Evolutionary conservation across 2,888 invertebrate species (phyloP), one percentile per base, ranked within the genome.

Genomic region (Conchocele bisecta): DNA sequence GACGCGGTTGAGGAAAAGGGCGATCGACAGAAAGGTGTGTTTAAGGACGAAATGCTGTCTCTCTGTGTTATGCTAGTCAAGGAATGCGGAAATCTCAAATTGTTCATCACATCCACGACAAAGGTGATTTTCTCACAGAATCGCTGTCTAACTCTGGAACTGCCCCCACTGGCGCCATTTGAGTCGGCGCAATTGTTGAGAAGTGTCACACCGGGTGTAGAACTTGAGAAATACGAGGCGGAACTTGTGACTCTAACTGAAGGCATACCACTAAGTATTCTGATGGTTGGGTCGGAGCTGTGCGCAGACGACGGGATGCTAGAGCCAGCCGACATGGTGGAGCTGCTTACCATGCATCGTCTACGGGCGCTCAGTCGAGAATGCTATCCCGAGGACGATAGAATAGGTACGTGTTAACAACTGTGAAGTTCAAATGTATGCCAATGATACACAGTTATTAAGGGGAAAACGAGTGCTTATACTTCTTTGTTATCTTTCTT

Each of bases 51-150:
- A 9, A 69, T 78, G 28, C 35, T 78, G 7, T 35, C 42, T 1
- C 29, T 80, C 0, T 31, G 64, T 20, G 37, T 35, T 15, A 42
- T 42, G 17, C 41, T 80, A 1, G 44, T 73, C n/a, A 53, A 54
- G 26, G 15, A 60, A n/a, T 57, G 56, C 15, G 42, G 28, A 15
- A 69, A 63, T 35, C 58, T 79, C 3, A 82, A 79, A 42, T 46
- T 76, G 17, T 50, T 83, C 13, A 50, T 81, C 9, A 79, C 82
- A 20, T 78, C 83, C 13, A 81, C 83, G 6, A 65, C 65, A 9
- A 56, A 73, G 22, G 44, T 66, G 1, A 44, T 57, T 50, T 64
- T 76, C 20, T 31, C 63, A 11, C 51, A 50, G 13, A 28, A 58
- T 13, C 15, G 33, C n/a, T 70, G 59, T 41, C 75, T 37, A 48